A percentile compares a stretch with the other conserved stretches of the same genome.
phyloP scores from a whole-genome alignment of 1,140 invertebrate species.

The Hestina assimilis region DNA sequence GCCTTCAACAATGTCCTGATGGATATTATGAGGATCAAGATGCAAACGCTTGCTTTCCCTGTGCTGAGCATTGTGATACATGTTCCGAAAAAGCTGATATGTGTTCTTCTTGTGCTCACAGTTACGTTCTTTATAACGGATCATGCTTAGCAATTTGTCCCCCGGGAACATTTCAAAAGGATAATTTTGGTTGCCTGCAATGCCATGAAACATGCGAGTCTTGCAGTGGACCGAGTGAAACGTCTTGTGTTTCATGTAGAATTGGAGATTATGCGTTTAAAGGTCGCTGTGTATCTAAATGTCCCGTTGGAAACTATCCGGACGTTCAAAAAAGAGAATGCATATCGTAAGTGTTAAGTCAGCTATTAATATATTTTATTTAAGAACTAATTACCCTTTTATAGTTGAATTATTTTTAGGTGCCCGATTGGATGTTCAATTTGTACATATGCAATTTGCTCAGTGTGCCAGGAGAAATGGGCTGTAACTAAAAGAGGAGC shows the following conservation, averaged over 20 bases:
- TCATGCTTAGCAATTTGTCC: slow-evolving; percentile 90
- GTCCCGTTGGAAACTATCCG: slow-evolving; percentile 84
- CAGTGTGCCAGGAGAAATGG: slow-evolving; percentile 85
- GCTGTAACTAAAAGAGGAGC: slow-evolving; percentile 83
- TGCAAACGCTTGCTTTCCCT: slow-evolving; percentile 87
- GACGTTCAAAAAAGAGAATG: slow-evolving; percentile 87
- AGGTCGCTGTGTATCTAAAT: slow-evolving; percentile 81
- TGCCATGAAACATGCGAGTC: slow-evolving; percentile 90
- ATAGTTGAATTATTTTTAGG: slow-evolving; percentile 52
- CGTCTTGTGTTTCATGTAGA: slow-evolving; percentile 88
- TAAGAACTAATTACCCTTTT: slow-evolving; percentile 25
- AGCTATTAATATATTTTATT: slow-evolving; percentile 29
- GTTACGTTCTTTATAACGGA: slow-evolving; percentile 87
- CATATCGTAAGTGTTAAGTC: slow-evolving; percentile 66
- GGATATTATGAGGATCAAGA: slow-evolving; percentile 87
- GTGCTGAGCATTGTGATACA: slow-evolving; percentile 85
- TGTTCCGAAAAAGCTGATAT: slow-evolving; percentile 88
- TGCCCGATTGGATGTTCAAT: slow-evolving; percentile 86
- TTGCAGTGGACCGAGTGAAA: slow-evolving; percentile 86
- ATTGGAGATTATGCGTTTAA: slow-evolving; percentile 83
- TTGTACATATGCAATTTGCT: slow-evolving; percentile 83
- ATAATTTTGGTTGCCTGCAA: slow-evolving; percentile 84
- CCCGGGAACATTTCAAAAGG: slow-evolving; percentile 87
- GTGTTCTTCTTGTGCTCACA: slow-evolving; percentile 89
- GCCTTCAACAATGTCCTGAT: slow-evolving; percentile 89